Evolutionary conservation across 2,113 vertebrate genomes (phyloP), one percentile per base, ranked within the genome.

Genomic region (Stigmatopora nigra): DNA sequence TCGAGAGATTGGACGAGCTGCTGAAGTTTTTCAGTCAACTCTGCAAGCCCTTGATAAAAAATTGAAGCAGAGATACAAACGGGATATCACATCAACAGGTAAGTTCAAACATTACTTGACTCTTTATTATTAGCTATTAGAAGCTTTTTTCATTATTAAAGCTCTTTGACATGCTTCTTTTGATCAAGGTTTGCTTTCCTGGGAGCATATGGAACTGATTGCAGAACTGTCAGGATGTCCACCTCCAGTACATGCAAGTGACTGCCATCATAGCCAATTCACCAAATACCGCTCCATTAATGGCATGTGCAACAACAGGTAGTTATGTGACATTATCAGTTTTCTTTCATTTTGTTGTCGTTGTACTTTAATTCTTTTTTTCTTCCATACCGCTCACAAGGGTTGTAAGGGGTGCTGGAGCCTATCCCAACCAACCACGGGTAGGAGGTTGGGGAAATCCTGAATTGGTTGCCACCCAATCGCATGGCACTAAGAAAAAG

Each of bases 281-380:
- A 79, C 69, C 70, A 94, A 91, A 78, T 98, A 98, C 71, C 90
- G 93, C 60, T 87, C 88, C 31, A 93, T 97, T 73, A 91, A 90
- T 9, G 95, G 96, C 65, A 65, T 89, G 47, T 99, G 95, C 88
- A 98, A 93, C 82, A 98, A 97, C 89, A 95, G 94, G 96, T 97
- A 86, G 1, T 38, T n/a, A 12, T 36, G 4, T 17, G 49, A 31
- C 15, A 1, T 63, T n/a, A 20, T 13, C 20, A 12, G 19, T 2
- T 53, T 22, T n/a, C n/a, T n/a, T n/a, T 31, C 25, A 3, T 31
- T 31, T 31, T 31, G 3, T 31, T 31, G 25, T 31, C 25, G 3
- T 31, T 31, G 25, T 31, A 31, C 25, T 31, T 31, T 31, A 1
- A 31, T 31, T 31, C 25, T 2, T 31, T 31, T 31, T 31, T 2